Conservation (phyloP, 2,797 vertebrate genomes). For the Ataeniobius toweri region DNA sequence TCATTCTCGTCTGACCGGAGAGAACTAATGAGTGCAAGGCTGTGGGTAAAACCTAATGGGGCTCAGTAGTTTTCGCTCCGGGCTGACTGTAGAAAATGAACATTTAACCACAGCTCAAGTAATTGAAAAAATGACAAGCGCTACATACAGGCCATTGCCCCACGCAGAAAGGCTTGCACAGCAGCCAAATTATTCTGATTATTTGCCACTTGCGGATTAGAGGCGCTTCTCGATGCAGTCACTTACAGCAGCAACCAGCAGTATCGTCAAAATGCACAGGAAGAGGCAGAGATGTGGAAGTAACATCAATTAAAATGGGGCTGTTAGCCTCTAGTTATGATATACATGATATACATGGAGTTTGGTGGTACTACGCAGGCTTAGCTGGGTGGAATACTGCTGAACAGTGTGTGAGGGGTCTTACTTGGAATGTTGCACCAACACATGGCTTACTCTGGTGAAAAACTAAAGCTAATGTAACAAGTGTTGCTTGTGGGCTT, state of each 20-base stretch:
- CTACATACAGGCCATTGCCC: conserved; percentile 69
- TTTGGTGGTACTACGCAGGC: conserved; percentile 42
- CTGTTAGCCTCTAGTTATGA: conserved; percentile 58
- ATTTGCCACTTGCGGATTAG: conserved; percentile 78
- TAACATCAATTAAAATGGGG: conserved; percentile 72
- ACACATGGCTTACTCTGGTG: conserved; percentile 39
- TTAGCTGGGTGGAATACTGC: conserved; percentile 40
- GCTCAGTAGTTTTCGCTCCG: conserved; percentile 77
- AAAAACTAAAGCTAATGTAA: conserved; percentile 28
- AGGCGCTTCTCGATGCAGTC: conserved; percentile 56
- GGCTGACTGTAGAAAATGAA: conserved; percentile 83
- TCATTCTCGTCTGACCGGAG: conserved; percentile 75
- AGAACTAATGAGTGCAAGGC: conserved; percentile 81
- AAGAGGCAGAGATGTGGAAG: conserved; percentile 61
- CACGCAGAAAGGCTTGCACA: conserved; percentile 52
- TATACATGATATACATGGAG: conserved; percentile 46
- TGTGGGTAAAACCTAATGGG: conserved; percentile 81
- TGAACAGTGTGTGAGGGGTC: conserved; percentile 28
- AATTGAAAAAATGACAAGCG: conserved; percentile 86
- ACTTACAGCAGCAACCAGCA: conserved; percentile 64
- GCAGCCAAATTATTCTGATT: conserved; percentile 79
- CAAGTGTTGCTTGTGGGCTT: conserved; percentile 62
- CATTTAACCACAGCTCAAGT: conserved; percentile 83
- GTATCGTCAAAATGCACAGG: conserved; percentile 46
- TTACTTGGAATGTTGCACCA: conserved; percentile 34